Evolutionary conservation across 2,888 invertebrate genomes (phyloP), one percentile per base, ranked within the genome.

Genomic region (Lithosia quadra): DNA sequence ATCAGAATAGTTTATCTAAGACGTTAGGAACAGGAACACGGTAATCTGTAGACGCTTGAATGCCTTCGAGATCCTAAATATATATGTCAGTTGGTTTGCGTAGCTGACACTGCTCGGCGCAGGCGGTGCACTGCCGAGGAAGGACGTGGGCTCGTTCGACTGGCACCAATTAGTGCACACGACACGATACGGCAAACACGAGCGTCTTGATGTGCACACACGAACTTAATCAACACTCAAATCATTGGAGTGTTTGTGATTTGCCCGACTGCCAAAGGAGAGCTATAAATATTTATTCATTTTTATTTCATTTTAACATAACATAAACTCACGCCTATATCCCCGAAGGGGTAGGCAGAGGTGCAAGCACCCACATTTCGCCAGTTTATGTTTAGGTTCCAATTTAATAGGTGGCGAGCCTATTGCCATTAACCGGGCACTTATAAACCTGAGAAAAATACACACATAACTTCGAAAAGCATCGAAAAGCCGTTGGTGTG

Each of bases 161-260:
- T 63, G 61, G 24, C 55, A 55, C 18, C 55, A 55, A 63, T 63
- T 63, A 55, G 55, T 55, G 49, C 62, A 49, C 62, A 0, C 28
- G 18, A 49, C 49, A 3, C 49, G 49, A 13, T 3, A 15, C 13
- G 39, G 7, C 43, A 43, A 34, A 39, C 18, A n/a, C 24, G 22
- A 61, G 24, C 61, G 28, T 28, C 61, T 61, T 61, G 10, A 2
- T 43, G 2, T n/a, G 49, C 49, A 8, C 18, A 18, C 18, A n/a
- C 8, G 43, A 18, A 43, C 43, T 43, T n/a, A 49, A 18, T 49
- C 49, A 2, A 49, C 1, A 9, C 49, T 8, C n/a, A 9, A 49
- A n/a, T n/a, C 49, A 49, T n/a, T n/a, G 18, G 7, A 18, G 43
- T 43, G n/a, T 49, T n/a, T n/a, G 0, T 49, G n/a, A 28, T 28